These are phyloP conservation scores for Artibeus lituratus DNA, from an alignment of 2,797 vertebrate species.

Conservation along the genomic window DNA sequence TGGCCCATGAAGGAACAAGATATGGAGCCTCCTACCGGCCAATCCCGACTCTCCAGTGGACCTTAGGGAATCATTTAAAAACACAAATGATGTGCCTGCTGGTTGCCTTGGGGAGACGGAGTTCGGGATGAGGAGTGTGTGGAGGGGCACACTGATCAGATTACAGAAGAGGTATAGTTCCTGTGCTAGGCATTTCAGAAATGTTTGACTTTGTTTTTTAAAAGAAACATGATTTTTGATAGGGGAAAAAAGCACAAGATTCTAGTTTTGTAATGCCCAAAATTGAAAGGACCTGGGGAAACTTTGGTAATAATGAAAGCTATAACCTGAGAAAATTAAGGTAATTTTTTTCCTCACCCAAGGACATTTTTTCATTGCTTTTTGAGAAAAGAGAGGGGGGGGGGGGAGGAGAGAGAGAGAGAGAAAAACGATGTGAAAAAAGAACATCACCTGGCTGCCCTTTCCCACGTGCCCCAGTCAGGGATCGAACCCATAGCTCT, in stretches of 20 bases:
- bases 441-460: neutral
- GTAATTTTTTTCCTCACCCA: neutral
- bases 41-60: neutral
- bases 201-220: neutral
- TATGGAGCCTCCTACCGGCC: neutral
- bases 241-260: neutral
- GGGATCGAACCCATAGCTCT: neutral
- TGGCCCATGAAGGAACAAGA: neutral
- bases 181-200: neutral
- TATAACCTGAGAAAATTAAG: neutral
- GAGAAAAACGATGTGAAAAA: too few relatives aligned
- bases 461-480: neutral
- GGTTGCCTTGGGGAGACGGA: neutral
- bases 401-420: too few relatives aligned
- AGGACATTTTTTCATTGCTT: neutral
- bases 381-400: neutral
- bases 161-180: neutral
- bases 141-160: neutral
- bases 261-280: neutral
- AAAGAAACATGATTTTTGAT: constrained; percentile 15
- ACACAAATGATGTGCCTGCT: neutral
- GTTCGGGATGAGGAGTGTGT: neutral
- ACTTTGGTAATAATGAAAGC: neutral
- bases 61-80: neutral
- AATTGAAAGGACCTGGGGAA: neutral